Conservation (phyloP, 2,888 invertebrate species). For the Fragum fragum region DNA sequence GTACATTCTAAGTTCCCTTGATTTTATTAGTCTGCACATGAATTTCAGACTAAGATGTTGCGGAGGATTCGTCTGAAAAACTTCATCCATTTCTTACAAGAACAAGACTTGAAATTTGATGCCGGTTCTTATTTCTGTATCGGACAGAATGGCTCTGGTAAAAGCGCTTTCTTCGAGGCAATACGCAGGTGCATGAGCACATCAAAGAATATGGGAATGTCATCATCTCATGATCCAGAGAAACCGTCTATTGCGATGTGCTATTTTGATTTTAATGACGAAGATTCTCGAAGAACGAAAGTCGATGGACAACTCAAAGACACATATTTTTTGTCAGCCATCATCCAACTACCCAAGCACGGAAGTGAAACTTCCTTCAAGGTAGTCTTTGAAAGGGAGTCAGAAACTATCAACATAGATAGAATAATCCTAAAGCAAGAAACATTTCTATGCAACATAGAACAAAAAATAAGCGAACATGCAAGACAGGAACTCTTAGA, state of each 20-base stretch:
- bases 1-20: too few species aligned
- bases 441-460: not conserved
- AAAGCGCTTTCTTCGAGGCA: constrained; percentile 9
- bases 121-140: constrained; percentile 18
- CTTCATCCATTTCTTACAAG: constrained; percentile 21
- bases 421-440: not conserved
- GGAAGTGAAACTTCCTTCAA: not conserved
- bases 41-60: constrained; percentile 11
- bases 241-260: constrained; percentile 10
- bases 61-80: constrained; percentile 14
- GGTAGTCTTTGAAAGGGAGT: not conserved
- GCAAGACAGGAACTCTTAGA: not conserved
- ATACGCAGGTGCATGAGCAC: constrained; percentile 28
- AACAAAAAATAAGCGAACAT: not conserved
- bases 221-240: not conserved
- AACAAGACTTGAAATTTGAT: not conserved
- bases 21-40: too few species aligned
- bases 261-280: not conserved
- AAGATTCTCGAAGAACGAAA: not conserved
- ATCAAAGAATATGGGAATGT: constrained; percentile 18
- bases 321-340: not conserved
- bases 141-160: constrained; percentile 17
- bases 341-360: not conserved
- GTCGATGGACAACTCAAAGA: not conserved
- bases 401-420: not conserved